phyloP scores from a whole-genome alignment of 2,797 vertebrate genomes.

The Acrossocheilus fasciatus region DNA sequence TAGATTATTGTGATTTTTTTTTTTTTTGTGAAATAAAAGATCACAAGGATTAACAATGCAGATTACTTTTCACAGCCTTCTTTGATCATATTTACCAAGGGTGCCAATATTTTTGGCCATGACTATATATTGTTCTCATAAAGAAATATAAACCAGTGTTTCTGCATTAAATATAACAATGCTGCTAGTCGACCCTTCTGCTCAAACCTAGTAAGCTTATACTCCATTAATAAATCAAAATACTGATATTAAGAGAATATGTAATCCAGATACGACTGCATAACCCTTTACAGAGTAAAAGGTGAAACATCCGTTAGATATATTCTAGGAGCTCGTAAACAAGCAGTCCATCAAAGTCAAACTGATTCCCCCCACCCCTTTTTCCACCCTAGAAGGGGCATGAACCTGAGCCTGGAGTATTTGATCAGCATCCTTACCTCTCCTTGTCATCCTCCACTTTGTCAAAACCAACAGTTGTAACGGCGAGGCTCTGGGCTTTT shows the following conservation, averaged over 20 bases:
- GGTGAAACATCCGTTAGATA: not conserved
- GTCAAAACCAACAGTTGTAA: constrained; percentile 60
- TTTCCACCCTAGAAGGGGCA: constrained; percentile 8
- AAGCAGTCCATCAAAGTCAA: constrained; percentile 39
- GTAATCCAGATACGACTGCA: not conserved
- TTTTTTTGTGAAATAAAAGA: too few relatives aligned
- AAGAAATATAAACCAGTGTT: not conserved
- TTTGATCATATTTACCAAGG: too few relatives aligned
- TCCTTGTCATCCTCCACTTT: constrained; percentile 58
- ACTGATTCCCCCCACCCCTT: not conserved
- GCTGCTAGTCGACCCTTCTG: not conserved
- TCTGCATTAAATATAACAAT: not conserved
- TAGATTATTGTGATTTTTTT: too few relatives aligned
- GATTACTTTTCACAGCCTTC: too few relatives aligned
- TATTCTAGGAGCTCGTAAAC: constrained; percentile 31
- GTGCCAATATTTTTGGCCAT: too few relatives aligned
- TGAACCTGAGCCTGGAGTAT: constrained; percentile 16
- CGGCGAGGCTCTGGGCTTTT: constrained; percentile 41
- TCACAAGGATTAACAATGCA: too few relatives aligned
- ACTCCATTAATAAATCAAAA: not conserved
- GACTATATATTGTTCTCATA: not conserved
- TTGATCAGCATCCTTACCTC: constrained; percentile 52
- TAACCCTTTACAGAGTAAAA: not conserved
- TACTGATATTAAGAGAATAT: not conserved
- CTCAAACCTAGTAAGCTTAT: not conserved